Percentiles rank a stretch among this genome's conserved stretches.
These are phyloP conservation scores for Rhagoletis zephyria DNA, from an alignment of 1,140 invertebrate species.

Conservation along the genomic window DNA sequence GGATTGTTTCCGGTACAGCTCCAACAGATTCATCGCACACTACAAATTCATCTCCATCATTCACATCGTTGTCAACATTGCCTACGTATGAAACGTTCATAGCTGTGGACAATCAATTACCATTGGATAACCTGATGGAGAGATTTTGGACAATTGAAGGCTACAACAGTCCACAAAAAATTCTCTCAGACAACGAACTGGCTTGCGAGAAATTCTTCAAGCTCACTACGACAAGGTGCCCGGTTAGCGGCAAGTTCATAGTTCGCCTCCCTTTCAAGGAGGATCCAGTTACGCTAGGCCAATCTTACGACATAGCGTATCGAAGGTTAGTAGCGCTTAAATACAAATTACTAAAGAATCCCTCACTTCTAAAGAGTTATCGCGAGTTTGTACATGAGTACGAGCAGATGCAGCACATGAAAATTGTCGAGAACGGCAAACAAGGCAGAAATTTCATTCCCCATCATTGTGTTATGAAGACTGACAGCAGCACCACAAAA, in stretches of 20 bases:
- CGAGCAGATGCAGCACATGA: background rate
- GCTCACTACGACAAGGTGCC: background rate
- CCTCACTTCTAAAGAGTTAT: background rate
- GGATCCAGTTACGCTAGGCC: background rate
- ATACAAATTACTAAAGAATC: background rate
- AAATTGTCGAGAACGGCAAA: background rate
- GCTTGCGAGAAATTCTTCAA: background rate
- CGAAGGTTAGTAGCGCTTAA: background rate
- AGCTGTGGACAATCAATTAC: too few relatives aligned
- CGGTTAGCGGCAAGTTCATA: background rate
- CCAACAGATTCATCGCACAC: too few relatives aligned
- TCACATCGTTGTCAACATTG: too few relatives aligned
- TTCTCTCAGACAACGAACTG: background rate
- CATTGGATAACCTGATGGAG: background rate
- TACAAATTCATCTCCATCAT: too few relatives aligned
- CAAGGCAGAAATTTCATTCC: background rate
- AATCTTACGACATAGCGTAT: background rate
- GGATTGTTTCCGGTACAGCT: too few relatives aligned
- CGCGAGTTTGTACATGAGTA: background rate
- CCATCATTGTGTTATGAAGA: background rate
- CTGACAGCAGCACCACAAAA: background rate
- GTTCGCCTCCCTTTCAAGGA: background rate
- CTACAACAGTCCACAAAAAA: background rate
- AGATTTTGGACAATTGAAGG: background rate
- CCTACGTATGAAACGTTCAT: too few relatives aligned